Conservation (phyloP, 2,888 invertebrate species). For the Chymomyza amoena region DNA sequence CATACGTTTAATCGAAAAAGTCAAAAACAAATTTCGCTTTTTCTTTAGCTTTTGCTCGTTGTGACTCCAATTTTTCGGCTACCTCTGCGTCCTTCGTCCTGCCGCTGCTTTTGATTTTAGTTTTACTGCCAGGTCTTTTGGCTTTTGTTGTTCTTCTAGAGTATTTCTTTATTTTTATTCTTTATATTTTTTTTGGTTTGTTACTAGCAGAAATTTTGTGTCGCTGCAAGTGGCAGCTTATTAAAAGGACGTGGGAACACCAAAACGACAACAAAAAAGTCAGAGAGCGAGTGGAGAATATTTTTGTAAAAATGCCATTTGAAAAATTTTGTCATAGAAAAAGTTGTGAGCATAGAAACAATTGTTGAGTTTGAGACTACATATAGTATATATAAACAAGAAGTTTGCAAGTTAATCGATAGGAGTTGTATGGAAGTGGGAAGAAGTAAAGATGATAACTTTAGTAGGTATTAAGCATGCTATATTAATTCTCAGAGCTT, state of each 20-base stretch:
- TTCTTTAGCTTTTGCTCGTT: slow-evolving; percentile 11
- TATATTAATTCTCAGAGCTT: too few species aligned
- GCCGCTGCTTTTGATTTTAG: not conserved
- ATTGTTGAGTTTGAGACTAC: slow-evolving; percentile 1
- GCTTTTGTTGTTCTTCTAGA: slow-evolving; percentile 10
- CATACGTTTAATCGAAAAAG: slow-evolving; percentile 65
- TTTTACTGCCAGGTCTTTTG: not conserved
- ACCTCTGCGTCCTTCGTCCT: slow-evolving; percentile 2
- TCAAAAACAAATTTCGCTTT: slow-evolving; percentile 57
- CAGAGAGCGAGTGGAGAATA: slow-evolving; percentile 29
- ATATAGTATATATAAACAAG: not conserved
- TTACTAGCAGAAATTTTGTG: slow-evolving; percentile 20
- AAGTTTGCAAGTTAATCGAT: not conserved
- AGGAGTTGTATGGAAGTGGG: not conserved
- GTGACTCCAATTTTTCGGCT: slow-evolving; percentile 9
- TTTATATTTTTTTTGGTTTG: slow-evolving; percentile 29
- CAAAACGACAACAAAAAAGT: slow-evolving; percentile 16
- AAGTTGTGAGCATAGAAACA: not conserved
- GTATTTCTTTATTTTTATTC: too few species aligned
- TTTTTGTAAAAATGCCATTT: slow-evolving; percentile 43
- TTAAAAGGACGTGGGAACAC: slow-evolving; percentile 59
- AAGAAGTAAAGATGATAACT: not conserved
- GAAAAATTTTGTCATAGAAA: slow-evolving; percentile 13
- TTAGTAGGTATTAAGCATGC: not conserved
- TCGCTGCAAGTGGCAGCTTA: slow-evolving; percentile 70